Base-by-base conservation (phyloP, 2,888 invertebrate species). In the Cheilosia variabilis region DNA sequence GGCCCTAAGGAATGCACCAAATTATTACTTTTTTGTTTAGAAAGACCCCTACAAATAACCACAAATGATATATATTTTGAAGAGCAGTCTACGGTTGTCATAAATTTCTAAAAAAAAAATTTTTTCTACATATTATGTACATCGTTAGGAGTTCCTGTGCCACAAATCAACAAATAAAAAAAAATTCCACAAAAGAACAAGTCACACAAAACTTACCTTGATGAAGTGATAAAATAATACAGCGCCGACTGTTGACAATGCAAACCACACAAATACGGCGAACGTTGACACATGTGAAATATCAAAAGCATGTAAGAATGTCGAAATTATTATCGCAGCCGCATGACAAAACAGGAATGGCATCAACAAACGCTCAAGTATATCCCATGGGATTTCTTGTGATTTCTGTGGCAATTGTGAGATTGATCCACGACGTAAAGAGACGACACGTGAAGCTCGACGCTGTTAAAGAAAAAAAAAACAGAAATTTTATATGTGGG, bases 221-320 rank as follows among this genome's bases (percentile, higher is more conserved):
- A 97, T 93, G 90, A 96, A 96, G 90, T 96, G 96, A 92, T 96
- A 97, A 92, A 96, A 97, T 92, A 96, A 93, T 10, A 96, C 95
- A 2, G 95, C 95, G 31, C 96, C 96, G 84, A 96, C 93, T 80
- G 95, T 94, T 63, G 96, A 95, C 89, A 96, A 93, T 63, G 95
- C 93, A 90, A 96, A 96, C 94, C 96, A 95, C 41, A 96, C 94
- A 91, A 97, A 97, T 19, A 97, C 93, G 9, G 96, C 95, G 91
- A 97, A 95, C 72, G 96, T 95, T 10, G 96, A 95, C 84, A 96
- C 94, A 89, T 95, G 95, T 87, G 96, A 96, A 88, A 97, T 95
- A 89, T 95, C 94, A 87, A 96, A 92, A 47, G 94, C 93, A 91
- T 96, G 96, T 78, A 97, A 93, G 84, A 95, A 91, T 52, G 95